Base-by-base conservation (phyloP, 2,797 vertebrate species). In the Scarus forsteni region DNA sequence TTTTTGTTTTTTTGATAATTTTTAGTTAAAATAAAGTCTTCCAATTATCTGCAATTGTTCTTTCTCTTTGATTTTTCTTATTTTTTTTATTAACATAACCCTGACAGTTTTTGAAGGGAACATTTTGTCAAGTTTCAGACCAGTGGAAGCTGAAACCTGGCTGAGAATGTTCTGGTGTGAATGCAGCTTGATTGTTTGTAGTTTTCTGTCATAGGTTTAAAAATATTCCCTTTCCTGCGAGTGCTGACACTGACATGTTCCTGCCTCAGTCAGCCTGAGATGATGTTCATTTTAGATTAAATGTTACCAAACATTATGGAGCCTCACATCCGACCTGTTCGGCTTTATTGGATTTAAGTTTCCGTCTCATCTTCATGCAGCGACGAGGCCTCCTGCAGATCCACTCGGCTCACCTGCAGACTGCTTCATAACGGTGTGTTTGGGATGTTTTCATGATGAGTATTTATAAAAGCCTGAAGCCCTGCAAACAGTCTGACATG, bases 321-420 rank as follows among this genome's bases (percentile, higher is more conserved):
- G 13, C 42, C 0, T 62, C 60, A 10, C 13, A 38, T 44, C 35
- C 46, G 59, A 62, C 51, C 35, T 66, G 67, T 40, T 80, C 71
- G 40, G 39, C n/a, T 49, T 12, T 62, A 72, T 75, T 72, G 57
- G 16, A 27, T 68, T 58, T 44, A 69, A 72, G 51, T 40, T 3
- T n/a, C 73, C 57, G 6, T 56, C 43, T 42, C 5, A 34, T 67
- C 52, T 14, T 42, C 46, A n/a, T 48, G 73, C 65, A 48, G 49
- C 13, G 35, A 14, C 34, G 46, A 42, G 60, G 38, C 53, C 58
- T 49, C 43, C 15, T 19, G 61, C 61, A 39, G 15, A 38, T 54
- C 58, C 53, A 18, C 52, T 44, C 49, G 6, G 49, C 39, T 27
- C 1, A 69, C 52, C 75, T 43, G 63, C 53, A 56, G 45, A 69